phyloP scores from a whole-genome alignment of 2,797 vertebrate genomes.

The Phrynocephalus vlangalii region DNA sequence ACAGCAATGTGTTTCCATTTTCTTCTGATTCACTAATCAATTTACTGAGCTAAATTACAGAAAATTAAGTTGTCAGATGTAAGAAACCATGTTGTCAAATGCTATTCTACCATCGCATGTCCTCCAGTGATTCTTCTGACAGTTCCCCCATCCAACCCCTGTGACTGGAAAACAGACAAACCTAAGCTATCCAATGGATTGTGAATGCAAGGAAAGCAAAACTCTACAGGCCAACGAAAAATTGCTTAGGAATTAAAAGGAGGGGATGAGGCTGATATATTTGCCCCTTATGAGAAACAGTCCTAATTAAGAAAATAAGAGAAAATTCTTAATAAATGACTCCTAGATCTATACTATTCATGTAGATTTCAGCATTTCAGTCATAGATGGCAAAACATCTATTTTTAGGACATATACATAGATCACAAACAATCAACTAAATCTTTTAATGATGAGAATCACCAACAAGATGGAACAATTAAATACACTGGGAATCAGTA shows the following conservation, averaged over 20 bases:
- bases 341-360: not conserved
- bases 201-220: not conserved
- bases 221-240: not conserved
- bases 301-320: not conserved
- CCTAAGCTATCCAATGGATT: not conserved
- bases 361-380: not conserved
- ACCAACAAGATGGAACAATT: not conserved
- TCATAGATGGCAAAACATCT: not conserved
- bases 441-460: not conserved
- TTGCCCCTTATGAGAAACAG: not conserved
- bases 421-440: too few relatives aligned
- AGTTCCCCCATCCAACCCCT: not conserved
- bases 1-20: constrained; percentile 3
- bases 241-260: not conserved
- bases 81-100: not conserved
- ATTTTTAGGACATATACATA: not conserved
- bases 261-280: not conserved
- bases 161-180: not conserved
- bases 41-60: not conserved
- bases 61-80: constrained; percentile 20
- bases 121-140: constrained; percentile 14
- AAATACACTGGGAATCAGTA: not conserved
- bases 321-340: not conserved
- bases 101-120: not conserved
- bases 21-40: constrained; percentile 27